Evolutionary conservation across 1,140 invertebrate genomes (phyloP).

Genomic region (Proctacanthus coquilletti): DNA sequence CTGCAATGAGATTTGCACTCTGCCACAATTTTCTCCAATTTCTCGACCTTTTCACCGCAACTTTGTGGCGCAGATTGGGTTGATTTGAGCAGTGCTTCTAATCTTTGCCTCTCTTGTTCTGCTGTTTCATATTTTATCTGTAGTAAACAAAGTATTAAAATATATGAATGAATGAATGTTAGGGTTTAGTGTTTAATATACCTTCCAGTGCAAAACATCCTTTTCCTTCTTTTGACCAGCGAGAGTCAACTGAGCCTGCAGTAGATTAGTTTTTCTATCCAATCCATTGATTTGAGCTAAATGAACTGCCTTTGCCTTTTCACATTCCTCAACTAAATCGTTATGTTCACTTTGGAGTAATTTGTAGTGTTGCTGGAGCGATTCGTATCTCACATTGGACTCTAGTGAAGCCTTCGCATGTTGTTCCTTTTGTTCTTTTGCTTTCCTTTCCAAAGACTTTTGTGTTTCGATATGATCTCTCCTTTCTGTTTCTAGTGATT

Average conservation of each 20-base stretch:
- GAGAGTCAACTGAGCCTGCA: conserved; percentile 16
- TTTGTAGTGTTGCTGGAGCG: conserved; percentile 32
- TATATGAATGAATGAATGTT: too few relatives aligned
- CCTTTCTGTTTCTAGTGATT: conserved; percentile 31
- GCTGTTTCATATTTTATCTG: conserved; percentile 17
- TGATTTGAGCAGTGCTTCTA: conserved; percentile 7
- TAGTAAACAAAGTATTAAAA: neutral
- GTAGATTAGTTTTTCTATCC: conserved; percentile 16
- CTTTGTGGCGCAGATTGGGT: neutral
- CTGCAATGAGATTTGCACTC: conserved; percentile 18
- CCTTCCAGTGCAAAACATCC: conserved; percentile 20
- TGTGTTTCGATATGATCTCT: conserved; percentile 29
- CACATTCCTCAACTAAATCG: conserved; percentile 16
- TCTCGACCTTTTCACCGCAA: conserved; percentile 2
- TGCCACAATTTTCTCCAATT: conserved; percentile 11
- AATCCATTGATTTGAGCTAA: conserved; percentile 17
- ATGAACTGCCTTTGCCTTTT: conserved; percentile 17
- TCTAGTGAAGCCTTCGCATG: conserved; percentile 30
- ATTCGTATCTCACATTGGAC: conserved; percentile 26
- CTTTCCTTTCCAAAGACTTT: conserved; percentile 24
- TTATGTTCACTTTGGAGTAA: conserved; percentile 24
- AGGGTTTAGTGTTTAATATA: too few relatives aligned
- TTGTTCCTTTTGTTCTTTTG: conserved; percentile 29
- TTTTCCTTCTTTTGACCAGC: conserved; percentile 14
- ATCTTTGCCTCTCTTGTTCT: conserved; percentile 13